Base-by-base conservation (phyloP, 1,140 invertebrate species). In the Camponotus vicinus region DNA sequence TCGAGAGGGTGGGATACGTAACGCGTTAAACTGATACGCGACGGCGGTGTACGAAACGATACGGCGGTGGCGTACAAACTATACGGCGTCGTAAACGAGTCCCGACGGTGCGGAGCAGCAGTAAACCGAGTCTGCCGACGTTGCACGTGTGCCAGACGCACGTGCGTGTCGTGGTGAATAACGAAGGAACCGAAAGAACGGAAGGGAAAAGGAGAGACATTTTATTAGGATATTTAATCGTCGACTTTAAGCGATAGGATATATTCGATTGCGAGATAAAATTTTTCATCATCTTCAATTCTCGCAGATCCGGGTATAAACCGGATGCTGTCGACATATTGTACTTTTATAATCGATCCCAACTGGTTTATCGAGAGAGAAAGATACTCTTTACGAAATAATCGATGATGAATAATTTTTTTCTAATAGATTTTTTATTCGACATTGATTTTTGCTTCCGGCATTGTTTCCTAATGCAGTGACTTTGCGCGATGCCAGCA, bases 11-110 rank as follows among this genome's bases (percentile, higher is more conserved):
- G 59, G 59, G 42, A 55, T 49, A 49, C 37, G 64, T 67, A 71
- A 79, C 63, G 52, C 76, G 59, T 89, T 86, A 89, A 89, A 88
- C 87, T 78, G 88, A 89, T 89, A 86, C 87, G 69, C 88, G 49
- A 64, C 79, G 57, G 80, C 85, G 83, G 66, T n/a, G 78, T 88
- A 76, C 79, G 70, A 84, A 84, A 49, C 79, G 86, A 77, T 79
- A 85, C 66, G 57, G 66, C 70, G 61, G 18, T 67, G 61, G 13
- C 21, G 67, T 52, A 84, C 21, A 21, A 55, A 78, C 15, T 80
- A 61, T 86, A 80, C 40, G 84, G 55, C 64, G 78, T 89, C 78
- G 77, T 87, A 87, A 89, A 89, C 88, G 88, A 79, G 63, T 87
- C 73, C 57, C 73, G 67, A 55, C 66, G 77, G 76, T 40, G 67